Base-by-base conservation (phyloP, 2,888 invertebrate species). In the Megastigmus dorsalis region DNA sequence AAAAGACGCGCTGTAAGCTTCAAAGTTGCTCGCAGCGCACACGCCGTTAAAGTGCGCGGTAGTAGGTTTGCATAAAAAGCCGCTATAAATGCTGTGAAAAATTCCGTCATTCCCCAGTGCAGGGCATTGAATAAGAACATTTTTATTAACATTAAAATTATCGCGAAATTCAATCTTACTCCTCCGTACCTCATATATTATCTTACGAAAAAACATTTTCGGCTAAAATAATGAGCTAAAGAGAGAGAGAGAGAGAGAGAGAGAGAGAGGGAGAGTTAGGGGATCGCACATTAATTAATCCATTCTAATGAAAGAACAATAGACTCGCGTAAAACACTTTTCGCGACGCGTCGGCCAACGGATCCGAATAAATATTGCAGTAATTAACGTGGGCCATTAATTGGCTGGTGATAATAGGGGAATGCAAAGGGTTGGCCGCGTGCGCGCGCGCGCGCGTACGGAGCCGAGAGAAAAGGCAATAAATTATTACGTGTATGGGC, bases 211-310 rank as follows among this genome's bases (percentile, higher is more conserved):
- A 33, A 18, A 7, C 55, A 18, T 33, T 30, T n/a, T 33, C 30
- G 33, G 23, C 13, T 18, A 30, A 30, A 9, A 18, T 9, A 43
- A 15, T 15, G 4, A 18, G 23, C 6, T 20, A 18, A 18, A 26
- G n/a, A 52, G 26, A 50, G 26, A 20, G n/a, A 23, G 18, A 28
- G 41, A 41, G 54, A 10, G 28, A 23, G 63, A 36, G 23, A 36
- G 20, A 6, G 28, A 38, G 59, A 52, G 77, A 75, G 77, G 79
- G 73, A 79, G 74, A 77, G 78, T 50, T 50, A 78, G n/a, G 78
- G 65, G 74, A 63, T 75, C n/a, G 76, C 10, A 18, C 36, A 3
- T 20, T n/a, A n/a, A 38, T 38, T 28, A 36, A 55, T 36, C n/a
- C 28, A 50, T 55, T 71, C 28, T 43, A 60, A 60, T 54, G 54